These are phyloP conservation scores for Propithecus coquereli DNA, from an alignment of 2,113 vertebrate species.

Conservation along the genomic window DNA sequence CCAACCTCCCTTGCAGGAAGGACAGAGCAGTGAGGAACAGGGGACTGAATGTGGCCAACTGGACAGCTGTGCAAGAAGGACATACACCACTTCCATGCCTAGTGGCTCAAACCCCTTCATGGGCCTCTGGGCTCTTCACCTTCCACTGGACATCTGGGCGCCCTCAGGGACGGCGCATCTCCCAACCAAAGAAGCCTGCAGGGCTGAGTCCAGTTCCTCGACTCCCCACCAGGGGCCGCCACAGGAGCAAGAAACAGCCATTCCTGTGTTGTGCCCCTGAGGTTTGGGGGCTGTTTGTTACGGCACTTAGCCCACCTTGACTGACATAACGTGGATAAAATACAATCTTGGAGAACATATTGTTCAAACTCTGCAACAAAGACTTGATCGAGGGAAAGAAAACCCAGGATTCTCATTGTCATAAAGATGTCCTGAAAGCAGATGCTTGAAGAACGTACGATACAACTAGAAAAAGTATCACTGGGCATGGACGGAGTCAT, in stretches of 20 bases:
- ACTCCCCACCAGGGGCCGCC: accelerated
- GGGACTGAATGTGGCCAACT: not conserved
- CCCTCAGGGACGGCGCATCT: not conserved
- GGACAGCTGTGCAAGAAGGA: not conserved
- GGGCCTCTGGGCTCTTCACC: not conserved
- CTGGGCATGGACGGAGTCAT: not conserved
- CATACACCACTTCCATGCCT: accelerated
- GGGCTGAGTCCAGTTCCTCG: not conserved
- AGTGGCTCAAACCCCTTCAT: not conserved
- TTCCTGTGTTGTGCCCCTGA: not conserved
- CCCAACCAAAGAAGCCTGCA: not conserved
- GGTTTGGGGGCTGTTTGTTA: not conserved
- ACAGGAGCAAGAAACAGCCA: not conserved
- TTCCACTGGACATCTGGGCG: not conserved
- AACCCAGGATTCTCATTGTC: not conserved
- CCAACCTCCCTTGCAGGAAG: not conserved
- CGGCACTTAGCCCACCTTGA: too few relatives aligned
- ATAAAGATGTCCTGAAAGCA: not conserved
- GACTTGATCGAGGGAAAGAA: not conserved
- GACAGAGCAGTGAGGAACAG: too few relatives aligned
- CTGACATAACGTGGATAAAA: not conserved
- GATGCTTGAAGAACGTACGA: not conserved
- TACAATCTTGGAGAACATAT: accelerated
- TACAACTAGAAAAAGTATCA: not conserved
- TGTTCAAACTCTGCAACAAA: not conserved